These are phyloP conservation scores for Limanda limanda DNA, from an alignment of 2,113 vertebrate genomes.

Conservation along the genomic window DNA sequence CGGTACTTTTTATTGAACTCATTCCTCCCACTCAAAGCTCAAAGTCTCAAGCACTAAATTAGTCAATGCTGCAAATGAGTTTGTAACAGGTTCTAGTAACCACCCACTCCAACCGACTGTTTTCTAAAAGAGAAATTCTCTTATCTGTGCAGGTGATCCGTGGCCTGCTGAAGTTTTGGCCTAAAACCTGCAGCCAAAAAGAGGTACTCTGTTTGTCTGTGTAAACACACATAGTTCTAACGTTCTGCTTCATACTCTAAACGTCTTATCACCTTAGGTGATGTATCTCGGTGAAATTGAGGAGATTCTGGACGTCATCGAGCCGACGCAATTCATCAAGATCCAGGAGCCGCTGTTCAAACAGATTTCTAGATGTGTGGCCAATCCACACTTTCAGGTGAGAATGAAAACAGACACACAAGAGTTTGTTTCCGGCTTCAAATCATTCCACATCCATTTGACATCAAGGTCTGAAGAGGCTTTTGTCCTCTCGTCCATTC, in stretches of 20 bases:
- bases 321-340: constrained; percentile 98
- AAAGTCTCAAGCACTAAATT: constrained; percentile 41
- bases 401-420: background rate
- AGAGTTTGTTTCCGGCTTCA: background rate
- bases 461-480: background rate
- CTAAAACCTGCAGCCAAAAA: constrained; percentile 98
- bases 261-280: constrained; percentile 82
- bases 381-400: constrained; percentile 99
- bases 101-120: constrained; percentile 39
- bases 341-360: constrained; percentile 98
- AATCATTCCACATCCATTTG: background rate
- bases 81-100: constrained; percentile 20
- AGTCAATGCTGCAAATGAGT: constrained; percentile 47
- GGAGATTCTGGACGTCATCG: constrained; percentile 98
- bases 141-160: constrained; percentile 88
- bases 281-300: constrained; percentile 99
- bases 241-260: background rate
- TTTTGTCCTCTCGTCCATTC: too few species aligned
- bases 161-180: constrained; percentile 97
- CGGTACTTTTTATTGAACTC: constrained; percentile 79
- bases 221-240: background rate
- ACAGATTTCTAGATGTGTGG: constrained; percentile 96
- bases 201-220: constrained; percentile 83
- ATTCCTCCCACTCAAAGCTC: constrained; percentile 48
- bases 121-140: constrained; percentile 3